Base-by-base conservation (phyloP, 2,113 vertebrate genomes). In the Neotragus pygmaeus region DNA sequence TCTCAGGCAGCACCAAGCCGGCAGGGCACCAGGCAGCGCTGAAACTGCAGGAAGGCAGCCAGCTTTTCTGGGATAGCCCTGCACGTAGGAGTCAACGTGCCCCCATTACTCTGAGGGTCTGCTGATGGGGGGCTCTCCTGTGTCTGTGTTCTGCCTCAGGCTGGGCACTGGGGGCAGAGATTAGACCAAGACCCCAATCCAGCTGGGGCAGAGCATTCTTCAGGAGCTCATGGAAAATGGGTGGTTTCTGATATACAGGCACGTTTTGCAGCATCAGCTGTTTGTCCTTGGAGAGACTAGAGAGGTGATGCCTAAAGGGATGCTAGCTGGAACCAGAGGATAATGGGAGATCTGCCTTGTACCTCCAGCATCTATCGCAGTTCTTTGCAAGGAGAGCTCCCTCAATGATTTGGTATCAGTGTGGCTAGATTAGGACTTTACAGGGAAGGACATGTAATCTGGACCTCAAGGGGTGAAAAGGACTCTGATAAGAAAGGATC, bases 81-180 rank as follows among this genome's bases (percentile, higher is more conserved):
- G 5, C 6, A 2, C 1, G 1, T 3, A 57, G 19, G 66, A 55
- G 12, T 28, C 78, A 13, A 23, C n/a, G 9, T 10, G 8, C 3
- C 23, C 28, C 36, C 25, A 51, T 8, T 9, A n/a, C 28, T 28
- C 6, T 0, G 2, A 17, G 17, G 33, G 30, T 64, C 30, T 13
- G 47, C 47, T 9, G 43, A 5, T 13, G n/a, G 43, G 30, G 8
- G 2, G 28, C 55, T 85, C 70, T 86, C 49, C 45, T 7, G 1
- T 45, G 12, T 39, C 80, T 47, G 28, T 39, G 13, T 16, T 7
- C 6, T 17, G 5, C 25, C 78, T 53, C 13, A 58, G 19, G 3
- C 4, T 4, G 0, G 55, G 7, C 11, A 70, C 2, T 28, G 58
- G 39, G 23, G 64, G 3, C n/a, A 11, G 0, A 2, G 17, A 53